A percentile compares a stretch with the other conserved stretches of the same genome.
Conservation (phyloP, 2,113 vertebrate species). For the Halcyon senegalensis region DNA sequence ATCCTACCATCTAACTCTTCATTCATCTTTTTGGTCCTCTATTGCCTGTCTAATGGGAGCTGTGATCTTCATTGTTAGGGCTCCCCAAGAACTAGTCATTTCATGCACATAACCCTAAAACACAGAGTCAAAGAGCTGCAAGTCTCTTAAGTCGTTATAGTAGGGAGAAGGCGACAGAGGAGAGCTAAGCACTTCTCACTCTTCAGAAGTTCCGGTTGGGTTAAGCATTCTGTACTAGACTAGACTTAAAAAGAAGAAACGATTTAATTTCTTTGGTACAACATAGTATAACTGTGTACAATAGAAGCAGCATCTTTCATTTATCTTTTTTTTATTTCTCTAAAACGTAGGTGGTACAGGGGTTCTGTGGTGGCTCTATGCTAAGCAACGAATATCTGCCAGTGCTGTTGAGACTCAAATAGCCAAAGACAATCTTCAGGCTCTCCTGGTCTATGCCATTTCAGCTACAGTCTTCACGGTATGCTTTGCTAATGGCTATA, state of each 20-base stretch:
- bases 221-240: background rate
- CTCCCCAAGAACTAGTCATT: background rate
- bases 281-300: background rate
- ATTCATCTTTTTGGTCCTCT: background rate
- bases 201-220: background rate
- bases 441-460: conserved; percentile 91
- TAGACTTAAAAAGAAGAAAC: background rate
- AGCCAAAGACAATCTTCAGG: conserved; percentile 85
- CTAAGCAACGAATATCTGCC: conserved; percentile 83
- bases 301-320: background rate
- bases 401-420: conserved; percentile 79
- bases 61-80: background rate
- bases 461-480: conserved; percentile 94
- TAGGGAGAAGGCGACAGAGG: background rate
- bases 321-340: background rate
- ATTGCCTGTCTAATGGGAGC: background rate
- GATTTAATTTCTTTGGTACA: background rate
- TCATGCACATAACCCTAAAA: background rate
- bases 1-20: background rate
- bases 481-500: conserved; percentile 2
- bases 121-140: background rate
- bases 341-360: conserved; percentile 87
- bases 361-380: conserved; percentile 96
- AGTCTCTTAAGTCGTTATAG: background rate
- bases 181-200: background rate